Conservation (phyloP, 2,797 vertebrate species). For the Astyanax mexicanus region DNA sequence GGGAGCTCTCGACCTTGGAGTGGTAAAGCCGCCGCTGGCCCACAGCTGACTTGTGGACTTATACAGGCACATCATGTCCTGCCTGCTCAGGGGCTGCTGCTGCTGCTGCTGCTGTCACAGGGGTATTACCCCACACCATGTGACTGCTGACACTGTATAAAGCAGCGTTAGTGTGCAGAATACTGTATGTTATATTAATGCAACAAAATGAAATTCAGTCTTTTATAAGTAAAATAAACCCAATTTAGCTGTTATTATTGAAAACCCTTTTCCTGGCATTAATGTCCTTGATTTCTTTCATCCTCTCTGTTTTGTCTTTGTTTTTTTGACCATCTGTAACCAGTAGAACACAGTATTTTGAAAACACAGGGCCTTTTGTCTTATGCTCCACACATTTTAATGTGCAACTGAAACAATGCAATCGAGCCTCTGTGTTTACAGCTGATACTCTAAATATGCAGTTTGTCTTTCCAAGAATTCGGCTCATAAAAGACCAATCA, state of each 20-base stretch:
- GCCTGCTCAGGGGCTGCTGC: not conserved
- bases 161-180: too few relatives aligned
- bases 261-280: too few relatives aligned
- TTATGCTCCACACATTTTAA: not conserved
- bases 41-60: constrained; percentile 33
- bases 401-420: not conserved
- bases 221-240: too few relatives aligned
- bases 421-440: not conserved
- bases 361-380: not conserved
- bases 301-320: too few relatives aligned
- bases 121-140: not conserved
- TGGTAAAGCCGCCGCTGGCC: constrained; percentile 4
- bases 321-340: too few relatives aligned
- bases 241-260: too few relatives aligned
- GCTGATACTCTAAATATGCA: not conserved
- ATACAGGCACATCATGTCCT: constrained; percentile 16
- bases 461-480: not conserved
- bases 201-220: too few relatives aligned
- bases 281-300: too few relatives aligned
- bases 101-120: constrained; percentile 11
- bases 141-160: constrained; percentile 4
- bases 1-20: constrained; percentile 40
- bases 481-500: not conserved
- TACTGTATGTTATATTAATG: too few relatives aligned
- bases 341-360: not conserved